Evolutionary conservation across 2,113 vertebrate species (phyloP).

Genomic region (Pantherophis guttatus): DNA sequence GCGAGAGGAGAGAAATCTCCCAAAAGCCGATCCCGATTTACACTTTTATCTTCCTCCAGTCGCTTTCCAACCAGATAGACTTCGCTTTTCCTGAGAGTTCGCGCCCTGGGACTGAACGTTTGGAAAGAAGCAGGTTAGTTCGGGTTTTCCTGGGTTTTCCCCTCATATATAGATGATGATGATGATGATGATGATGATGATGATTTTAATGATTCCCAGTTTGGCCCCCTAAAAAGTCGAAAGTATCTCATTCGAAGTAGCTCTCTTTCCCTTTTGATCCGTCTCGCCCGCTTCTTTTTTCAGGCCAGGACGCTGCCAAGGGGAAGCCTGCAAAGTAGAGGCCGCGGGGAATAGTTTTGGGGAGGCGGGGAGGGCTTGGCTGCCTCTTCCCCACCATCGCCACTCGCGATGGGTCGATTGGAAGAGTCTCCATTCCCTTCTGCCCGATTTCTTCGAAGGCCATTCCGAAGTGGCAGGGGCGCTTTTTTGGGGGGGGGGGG

Average conservation of each 20-base stretch:
- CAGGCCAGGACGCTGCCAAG: not conserved
- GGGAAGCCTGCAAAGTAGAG: not conserved
- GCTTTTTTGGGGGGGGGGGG: not conserved
- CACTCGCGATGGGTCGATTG: not conserved
- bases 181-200: too few species aligned
- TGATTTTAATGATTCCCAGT: not conserved
- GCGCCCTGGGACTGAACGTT: not conserved
- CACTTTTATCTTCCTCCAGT: not conserved
- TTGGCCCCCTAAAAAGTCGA: not conserved
- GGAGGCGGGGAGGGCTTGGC: not conserved
- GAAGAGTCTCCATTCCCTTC: not conserved
- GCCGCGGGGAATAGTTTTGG: not conserved
- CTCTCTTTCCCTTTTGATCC: not conserved
- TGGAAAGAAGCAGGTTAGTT: not conserved
- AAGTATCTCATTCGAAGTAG: not conserved
- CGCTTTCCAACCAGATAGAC: not conserved
- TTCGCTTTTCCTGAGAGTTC: not conserved
- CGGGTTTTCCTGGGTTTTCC: accelerated
- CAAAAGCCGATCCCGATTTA: not conserved
- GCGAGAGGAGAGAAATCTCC: not conserved
- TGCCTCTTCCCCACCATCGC: not conserved
- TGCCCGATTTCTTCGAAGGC: not conserved
- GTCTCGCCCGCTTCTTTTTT: not conserved
- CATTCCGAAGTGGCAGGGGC: not conserved
- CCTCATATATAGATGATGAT: not conserved